A percentile compares a stretch with the other conserved stretches of the same genome.
These are phyloP conservation scores for Daboia siamensis DNA, from an alignment of 2,113 vertebrate genomes.

Conservation along the genomic window DNA sequence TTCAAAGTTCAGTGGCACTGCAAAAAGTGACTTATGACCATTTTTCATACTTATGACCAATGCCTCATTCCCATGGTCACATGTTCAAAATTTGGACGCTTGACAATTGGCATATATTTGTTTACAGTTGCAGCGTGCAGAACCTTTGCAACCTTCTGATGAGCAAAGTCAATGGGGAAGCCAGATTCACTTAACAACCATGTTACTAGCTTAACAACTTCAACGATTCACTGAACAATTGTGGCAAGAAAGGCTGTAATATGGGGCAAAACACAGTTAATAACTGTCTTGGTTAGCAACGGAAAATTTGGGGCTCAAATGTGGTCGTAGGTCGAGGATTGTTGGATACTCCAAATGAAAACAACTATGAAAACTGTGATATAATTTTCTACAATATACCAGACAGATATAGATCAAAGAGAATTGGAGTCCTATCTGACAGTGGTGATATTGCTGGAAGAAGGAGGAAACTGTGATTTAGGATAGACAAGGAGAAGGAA, in stretches of 20 bases:
- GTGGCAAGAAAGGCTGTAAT: not conserved
- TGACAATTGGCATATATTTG: not conserved
- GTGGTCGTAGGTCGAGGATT: not conserved
- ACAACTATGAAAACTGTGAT: not conserved
- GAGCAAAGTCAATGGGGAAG: not conserved
- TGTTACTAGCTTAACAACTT: not conserved
- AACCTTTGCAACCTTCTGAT: not conserved
- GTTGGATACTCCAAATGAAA: not conserved
- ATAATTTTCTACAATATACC: not conserved
- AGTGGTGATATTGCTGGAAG: not conserved
- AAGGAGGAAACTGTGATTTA: not conserved
- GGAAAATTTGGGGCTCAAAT: not conserved
- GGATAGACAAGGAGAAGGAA: not conserved
- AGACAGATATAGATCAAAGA: not conserved
- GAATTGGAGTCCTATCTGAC: not conserved
- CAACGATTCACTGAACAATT: not conserved
- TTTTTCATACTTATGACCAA: not conserved
- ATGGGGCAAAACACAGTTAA: not conserved
- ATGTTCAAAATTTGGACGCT: not conserved
- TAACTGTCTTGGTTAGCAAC: not conserved
- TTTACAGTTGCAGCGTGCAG: not conserved
- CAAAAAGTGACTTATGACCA: not conserved
- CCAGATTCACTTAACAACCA: not conserved
- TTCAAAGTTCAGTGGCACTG: not conserved
- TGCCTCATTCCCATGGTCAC: not conserved